These are phyloP conservation scores for Aphodius sticticus DNA, from an alignment of 2,888 invertebrate genomes.

Conservation along the genomic window DNA sequence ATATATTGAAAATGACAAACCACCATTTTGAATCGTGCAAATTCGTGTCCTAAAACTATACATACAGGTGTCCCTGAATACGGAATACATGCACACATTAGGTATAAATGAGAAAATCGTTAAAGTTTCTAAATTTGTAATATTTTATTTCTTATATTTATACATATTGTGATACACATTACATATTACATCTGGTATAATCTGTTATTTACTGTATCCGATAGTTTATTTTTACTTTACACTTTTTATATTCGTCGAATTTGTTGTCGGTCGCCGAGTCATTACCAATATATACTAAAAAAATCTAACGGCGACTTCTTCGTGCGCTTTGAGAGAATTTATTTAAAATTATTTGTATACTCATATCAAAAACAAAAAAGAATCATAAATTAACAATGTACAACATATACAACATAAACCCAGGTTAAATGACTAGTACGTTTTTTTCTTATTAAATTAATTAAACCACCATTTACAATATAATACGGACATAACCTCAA, in stretches of 20 bases:
- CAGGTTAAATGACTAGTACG: slow-evolving; percentile 56
- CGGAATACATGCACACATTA: neutral
- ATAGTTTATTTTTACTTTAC: neutral
- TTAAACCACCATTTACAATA: slow-evolving; percentile 51
- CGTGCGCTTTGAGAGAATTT: neutral
- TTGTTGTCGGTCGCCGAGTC: neutral
- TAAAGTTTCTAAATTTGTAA: slow-evolving; percentile 32
- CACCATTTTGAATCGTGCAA: no score
- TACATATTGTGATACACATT: slow-evolving; percentile 53
- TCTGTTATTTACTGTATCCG: slow-evolving; percentile 39
- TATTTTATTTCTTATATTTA: slow-evolving; percentile 46
- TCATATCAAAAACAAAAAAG: slow-evolving; percentile 26
- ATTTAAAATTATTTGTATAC: slow-evolving; percentile 6
- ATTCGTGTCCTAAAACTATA: no score
- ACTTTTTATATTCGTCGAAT: neutral
- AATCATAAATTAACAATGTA: slow-evolving; percentile 44
- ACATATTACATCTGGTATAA: slow-evolving; percentile 46
- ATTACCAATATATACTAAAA: neutral
- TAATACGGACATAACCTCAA: slow-evolving; percentile 15
- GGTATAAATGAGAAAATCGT: neutral
- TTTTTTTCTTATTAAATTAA: slow-evolving; percentile 53
- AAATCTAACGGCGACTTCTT: neutral
- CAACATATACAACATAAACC: slow-evolving; percentile 48
- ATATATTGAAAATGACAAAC: no score
- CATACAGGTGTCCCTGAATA: neutral